These are phyloP conservation scores for Orycteropus afer DNA, from an alignment of 2,113 vertebrate species.

Conservation along the genomic window DNA sequence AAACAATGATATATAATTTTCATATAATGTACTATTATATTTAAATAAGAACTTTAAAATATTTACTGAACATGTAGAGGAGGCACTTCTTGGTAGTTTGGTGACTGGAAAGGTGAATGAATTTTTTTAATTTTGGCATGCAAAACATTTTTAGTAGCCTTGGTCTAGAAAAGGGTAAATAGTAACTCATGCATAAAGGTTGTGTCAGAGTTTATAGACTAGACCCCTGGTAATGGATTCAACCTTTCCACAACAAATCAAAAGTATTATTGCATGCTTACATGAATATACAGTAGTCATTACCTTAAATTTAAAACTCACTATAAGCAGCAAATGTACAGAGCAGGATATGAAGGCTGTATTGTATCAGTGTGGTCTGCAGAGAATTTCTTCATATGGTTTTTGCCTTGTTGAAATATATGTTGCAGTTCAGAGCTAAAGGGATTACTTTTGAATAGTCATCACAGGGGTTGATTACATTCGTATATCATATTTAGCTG, in stretches of 20 bases:
- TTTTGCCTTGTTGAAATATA: constrained; percentile 90
- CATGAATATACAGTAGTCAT: constrained; percentile 90
- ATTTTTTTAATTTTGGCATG: constrained; percentile 85
- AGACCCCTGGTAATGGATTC: constrained; percentile 87
- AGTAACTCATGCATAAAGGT: constrained; percentile 85
- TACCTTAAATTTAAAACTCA: constrained; percentile 90
- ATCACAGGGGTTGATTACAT: constrained; percentile 95
- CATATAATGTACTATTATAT: not conserved
- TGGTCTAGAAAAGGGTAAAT: constrained; percentile 82
- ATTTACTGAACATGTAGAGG: constrained; percentile 17
- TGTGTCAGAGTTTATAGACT: constrained; percentile 88
- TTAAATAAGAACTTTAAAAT: not conserved
- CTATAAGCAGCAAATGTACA: constrained; percentile 80
- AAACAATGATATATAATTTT: constrained; percentile 30
- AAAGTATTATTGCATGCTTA: constrained; percentile 87
- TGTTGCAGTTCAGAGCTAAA: constrained; percentile 90
- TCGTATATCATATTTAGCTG: constrained; percentile 93
- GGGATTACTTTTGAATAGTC: constrained; percentile 93
- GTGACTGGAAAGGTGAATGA: constrained; percentile 79
- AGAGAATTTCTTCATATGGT: constrained; percentile 89
- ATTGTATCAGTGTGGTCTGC: constrained; percentile 88
- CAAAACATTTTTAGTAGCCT: constrained; percentile 83
- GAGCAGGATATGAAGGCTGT: constrained; percentile 85
- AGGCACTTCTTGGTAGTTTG: constrained; percentile 65
- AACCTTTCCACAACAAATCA: constrained; percentile 89